Evolutionary conservation across 2,888 invertebrate species (phyloP), one percentile per base, ranked within the genome.

Genomic region (Synergus laeviventris): DNA sequence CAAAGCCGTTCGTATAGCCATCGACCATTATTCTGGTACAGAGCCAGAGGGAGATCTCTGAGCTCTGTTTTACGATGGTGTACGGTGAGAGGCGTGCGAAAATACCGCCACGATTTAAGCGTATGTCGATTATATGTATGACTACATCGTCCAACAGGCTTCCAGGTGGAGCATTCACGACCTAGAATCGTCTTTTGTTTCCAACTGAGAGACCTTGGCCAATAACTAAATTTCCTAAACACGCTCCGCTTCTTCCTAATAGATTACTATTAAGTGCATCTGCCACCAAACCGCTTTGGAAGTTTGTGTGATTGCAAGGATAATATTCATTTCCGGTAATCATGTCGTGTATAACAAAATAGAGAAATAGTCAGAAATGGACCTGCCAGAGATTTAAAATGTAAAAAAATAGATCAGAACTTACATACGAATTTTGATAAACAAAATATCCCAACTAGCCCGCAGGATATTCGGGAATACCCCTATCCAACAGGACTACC

Each of bases 61-160:
- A 78, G 77, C 74, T 74, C 77, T 78, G 75, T 81, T 84, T 81
- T 84, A 83, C 82, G 81, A 83, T 61, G 83, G 81, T 82, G 80
- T 83, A 82, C 82, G 78, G 81, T 80, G 83, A 78, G 81, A 83
- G 82, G 83, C 81, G 83, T 84, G 86, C 82, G 83, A 87, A 87
- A 85, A 86, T 84, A 85, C 84, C 82, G 83, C 82, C 81, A 79
- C 81, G 85, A 84, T 87, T 86, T 85, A 81, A 84, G 82, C 80
- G 83, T 81, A 81, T 78, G 79, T 79, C 77, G 78, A 86, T 87
- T 86, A 42, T 31, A 49, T 42, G 45, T 70, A 87, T 84, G 86
- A 84, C 87, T 86, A 84, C 85, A 84, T 84, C 81, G 83, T 77
- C 81, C 78, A 74, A 59, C 70, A 24, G 49, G 76, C 73, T 79